Evolutionary conservation across 2,113 vertebrate species (phyloP).

Genomic region (Sander vitreus): DNA sequence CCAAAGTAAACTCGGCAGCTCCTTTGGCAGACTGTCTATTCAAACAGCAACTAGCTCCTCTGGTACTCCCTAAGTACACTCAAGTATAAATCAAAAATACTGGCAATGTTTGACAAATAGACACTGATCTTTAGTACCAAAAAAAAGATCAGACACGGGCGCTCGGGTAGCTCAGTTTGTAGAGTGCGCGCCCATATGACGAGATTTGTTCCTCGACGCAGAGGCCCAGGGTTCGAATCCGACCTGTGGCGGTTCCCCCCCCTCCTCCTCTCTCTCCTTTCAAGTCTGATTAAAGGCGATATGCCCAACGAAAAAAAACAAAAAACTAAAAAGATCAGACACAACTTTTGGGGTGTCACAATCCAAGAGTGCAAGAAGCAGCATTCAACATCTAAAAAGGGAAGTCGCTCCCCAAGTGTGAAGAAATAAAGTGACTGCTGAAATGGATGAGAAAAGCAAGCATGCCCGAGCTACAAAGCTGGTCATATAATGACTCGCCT

Average conservation of each 20-base stretch:
- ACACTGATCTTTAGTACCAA: slow-evolving; percentile 41
- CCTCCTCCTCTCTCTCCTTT: too few species aligned
- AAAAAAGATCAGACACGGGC: not conserved
- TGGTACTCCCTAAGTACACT: slow-evolving; percentile 19
- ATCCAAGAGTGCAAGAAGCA: slow-evolving; percentile 18
- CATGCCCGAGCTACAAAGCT: slow-evolving; percentile 30
- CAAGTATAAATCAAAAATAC: slow-evolving; percentile 28
- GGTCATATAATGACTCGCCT: slow-evolving; percentile 23
- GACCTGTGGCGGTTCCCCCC: too few species aligned
- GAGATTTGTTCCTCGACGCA: too few species aligned
- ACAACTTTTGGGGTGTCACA: not conserved
- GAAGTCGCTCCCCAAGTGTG: not conserved
- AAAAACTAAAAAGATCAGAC: slow-evolving; percentile 5
- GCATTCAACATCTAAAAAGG: not conserved
- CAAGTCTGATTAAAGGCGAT: too few species aligned
- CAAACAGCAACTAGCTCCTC: slow-evolving; percentile 45
- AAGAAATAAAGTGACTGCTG: slow-evolving; percentile 26
- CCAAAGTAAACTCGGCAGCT: slow-evolving; percentile 58
- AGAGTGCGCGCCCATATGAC: too few species aligned
- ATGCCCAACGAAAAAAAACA: too few species aligned
- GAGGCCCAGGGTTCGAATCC: too few species aligned
- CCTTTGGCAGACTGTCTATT: slow-evolving; percentile 40
- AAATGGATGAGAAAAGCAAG: slow-evolving; percentile 14
- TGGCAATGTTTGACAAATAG: slow-evolving; percentile 13
- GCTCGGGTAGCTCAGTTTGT: too few species aligned